Evolutionary conservation across 2,113 vertebrate genomes (phyloP), one percentile per base, ranked within the genome.

Genomic region (Phaethornis superciliosus): DNA sequence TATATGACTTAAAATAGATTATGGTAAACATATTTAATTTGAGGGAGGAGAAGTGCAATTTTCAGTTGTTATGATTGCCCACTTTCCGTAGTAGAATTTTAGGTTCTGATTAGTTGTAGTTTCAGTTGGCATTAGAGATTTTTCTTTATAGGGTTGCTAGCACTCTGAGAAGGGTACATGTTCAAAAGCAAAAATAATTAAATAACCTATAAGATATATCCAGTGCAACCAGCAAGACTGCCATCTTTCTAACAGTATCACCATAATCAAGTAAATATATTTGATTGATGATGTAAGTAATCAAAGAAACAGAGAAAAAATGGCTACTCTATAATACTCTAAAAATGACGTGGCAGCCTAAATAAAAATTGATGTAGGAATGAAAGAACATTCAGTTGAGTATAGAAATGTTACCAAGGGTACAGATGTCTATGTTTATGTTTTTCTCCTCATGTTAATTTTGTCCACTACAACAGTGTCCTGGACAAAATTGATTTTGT

Each of bases 181-280:
- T 58, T 76, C 17, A 65, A 54, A 81, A 79, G 23, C 49, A 72
- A 65, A 76, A 81, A 40, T 40, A 89, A 26, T 68, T 56, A 12
- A 54, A 24, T 44, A 60, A 59, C 9, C 27, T 70, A 10, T 69
- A 49, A 44, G 6, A 6, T 67, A 5, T 7, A 20, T 67, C 24
- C n/a, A 51, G 0, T 37, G 28, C 0, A 0, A 40, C 11, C 12
- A 30, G 10, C 28, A 81, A 63, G 28, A 27, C 24, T 81, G 24
- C 26, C 15, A 7, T 80, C 32, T 64, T 92, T 40, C n/a, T 47
- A 81, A 18, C 3, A 24, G 12, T 63, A 10, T 35, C 10, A 10
- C 30, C 59, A 52, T 30, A 63, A 60, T 59, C 6, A 4, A 27
- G 15, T 14, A 44, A 30, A 46, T 62, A 24, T 65, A 62, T 56